Evolutionary conservation across 30 jellyfish, hydroid and myxozoan genomes (phyloP).

Genomic region (Hydractinia symbiolongicarpus): DNA sequence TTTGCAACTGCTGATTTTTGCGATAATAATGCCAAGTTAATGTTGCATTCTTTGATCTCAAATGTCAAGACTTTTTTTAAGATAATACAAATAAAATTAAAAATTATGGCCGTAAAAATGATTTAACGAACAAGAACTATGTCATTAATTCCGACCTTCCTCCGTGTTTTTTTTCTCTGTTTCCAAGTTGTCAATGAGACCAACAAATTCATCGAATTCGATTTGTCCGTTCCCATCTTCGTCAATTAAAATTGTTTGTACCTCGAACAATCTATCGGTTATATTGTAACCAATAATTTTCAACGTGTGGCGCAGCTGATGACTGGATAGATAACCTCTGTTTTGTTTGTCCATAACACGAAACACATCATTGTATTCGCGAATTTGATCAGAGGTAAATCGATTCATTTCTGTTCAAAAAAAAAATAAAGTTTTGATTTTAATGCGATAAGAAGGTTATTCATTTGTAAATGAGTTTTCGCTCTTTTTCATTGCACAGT

Average conservation of each 20-base stretch:
- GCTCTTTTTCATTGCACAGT: too few species aligned
- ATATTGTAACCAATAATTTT: neutral
- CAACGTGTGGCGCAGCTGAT: neutral
- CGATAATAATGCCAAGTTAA: too few species aligned
- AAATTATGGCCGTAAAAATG: too few species aligned
- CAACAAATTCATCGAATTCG: neutral
- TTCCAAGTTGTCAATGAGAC: neutral
- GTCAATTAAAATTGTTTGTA: neutral
- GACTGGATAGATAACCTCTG: neutral
- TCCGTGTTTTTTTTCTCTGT: neutral
- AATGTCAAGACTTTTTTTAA: too few species aligned
- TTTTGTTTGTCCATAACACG: neutral
- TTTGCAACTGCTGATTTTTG: too few species aligned
- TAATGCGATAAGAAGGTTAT: too few species aligned
- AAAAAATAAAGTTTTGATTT: too few species aligned
- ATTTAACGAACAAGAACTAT: too few species aligned
- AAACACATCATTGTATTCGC: slow-evolving; percentile 7
- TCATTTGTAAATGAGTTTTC: too few species aligned
- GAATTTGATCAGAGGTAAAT: slow-evolving; percentile 12
- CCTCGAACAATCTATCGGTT: neutral
- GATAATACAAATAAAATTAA: too few species aligned
- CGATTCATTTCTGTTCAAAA: neutral
- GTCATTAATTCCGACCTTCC: neutral
- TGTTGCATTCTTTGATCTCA: too few species aligned
- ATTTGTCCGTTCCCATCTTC: slow-evolving; percentile 5